phyloP scores from a whole-genome alignment of 2,797 vertebrate species.

The Eospalax fontanierii region DNA sequence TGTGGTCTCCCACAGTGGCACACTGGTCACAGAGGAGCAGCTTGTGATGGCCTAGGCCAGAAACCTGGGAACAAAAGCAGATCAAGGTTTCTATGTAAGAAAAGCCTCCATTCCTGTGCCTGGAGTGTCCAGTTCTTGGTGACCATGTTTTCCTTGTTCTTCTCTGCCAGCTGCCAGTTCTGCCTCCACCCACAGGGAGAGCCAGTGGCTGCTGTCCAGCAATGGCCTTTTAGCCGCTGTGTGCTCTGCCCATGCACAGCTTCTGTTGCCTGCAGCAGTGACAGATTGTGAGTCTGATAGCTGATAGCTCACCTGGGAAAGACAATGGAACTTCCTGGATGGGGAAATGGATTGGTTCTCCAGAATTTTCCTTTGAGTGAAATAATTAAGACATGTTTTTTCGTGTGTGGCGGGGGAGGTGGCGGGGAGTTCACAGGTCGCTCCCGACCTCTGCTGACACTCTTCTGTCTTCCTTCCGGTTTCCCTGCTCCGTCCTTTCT shows the following conservation, averaged over 20 bases:
- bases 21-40: background rate
- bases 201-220: background rate
- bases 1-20: background rate
- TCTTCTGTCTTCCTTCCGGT: background rate
- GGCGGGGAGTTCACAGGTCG: too few species aligned
- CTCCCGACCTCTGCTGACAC: background rate
- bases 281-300: background rate
- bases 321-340: background rate
- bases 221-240: background rate
- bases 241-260: background rate
- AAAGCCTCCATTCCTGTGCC: background rate
- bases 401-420: too few species aligned
- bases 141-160: too few species aligned
- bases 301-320: background rate
- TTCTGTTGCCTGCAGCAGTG: accelerated
- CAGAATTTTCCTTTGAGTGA: background rate
- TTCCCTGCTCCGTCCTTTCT: background rate
- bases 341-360: background rate
- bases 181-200: background rate
- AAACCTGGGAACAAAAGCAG: background rate
- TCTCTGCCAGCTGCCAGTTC: background rate
- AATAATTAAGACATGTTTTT: too few species aligned
- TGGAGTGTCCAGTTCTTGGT: accelerated
- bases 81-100: accelerated
- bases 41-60: background rate